phyloP scores from a whole-genome alignment of 2,113 vertebrate genomes.

The Sinocyclocheilus rhinocerous region DNA sequence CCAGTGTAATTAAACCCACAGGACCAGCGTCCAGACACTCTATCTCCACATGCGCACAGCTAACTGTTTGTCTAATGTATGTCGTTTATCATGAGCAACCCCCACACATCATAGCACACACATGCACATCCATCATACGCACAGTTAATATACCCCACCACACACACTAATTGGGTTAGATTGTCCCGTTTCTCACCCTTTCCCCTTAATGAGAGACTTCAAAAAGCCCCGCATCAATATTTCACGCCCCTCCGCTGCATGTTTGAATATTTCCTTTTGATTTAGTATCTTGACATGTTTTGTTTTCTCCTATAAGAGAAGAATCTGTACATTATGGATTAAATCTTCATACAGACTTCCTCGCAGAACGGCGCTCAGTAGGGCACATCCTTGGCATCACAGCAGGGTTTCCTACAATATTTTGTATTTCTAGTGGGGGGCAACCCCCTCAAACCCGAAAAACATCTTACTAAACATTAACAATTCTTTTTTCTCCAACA shows the following conservation, averaged over 20 bases:
- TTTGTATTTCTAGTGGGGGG: not conserved
- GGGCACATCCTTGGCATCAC: not conserved
- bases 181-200: constrained; percentile 60
- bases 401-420: not conserved
- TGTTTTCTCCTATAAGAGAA: constrained; percentile 5
- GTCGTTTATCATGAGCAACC: constrained; percentile 19
- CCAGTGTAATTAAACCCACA: constrained; percentile 54
- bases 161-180: constrained; percentile 54
- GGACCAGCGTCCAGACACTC: constrained; percentile 52
- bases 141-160: constrained; percentile 43
- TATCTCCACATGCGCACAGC: constrained; percentile 23
- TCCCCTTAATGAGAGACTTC: constrained; percentile 66
- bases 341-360: not conserved
- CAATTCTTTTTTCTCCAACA: not conserved
- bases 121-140: constrained; percentile 36
- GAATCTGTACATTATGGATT: not conserved
- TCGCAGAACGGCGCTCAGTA: not conserved
- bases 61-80: not conserved
- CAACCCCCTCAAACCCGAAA: not conserved
- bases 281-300: constrained; percentile 35
- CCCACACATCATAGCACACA: constrained; percentile 30
- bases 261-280: constrained; percentile 61
- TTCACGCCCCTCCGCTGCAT: constrained; percentile 59
- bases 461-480: not conserved
- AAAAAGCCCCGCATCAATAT: constrained; percentile 66